Percentiles rank a stretch among this genome's conserved stretches.
Evolutionary conservation across 2,113 vertebrate species (phyloP).

Genomic region (Heterocephalus glaber): DNA sequence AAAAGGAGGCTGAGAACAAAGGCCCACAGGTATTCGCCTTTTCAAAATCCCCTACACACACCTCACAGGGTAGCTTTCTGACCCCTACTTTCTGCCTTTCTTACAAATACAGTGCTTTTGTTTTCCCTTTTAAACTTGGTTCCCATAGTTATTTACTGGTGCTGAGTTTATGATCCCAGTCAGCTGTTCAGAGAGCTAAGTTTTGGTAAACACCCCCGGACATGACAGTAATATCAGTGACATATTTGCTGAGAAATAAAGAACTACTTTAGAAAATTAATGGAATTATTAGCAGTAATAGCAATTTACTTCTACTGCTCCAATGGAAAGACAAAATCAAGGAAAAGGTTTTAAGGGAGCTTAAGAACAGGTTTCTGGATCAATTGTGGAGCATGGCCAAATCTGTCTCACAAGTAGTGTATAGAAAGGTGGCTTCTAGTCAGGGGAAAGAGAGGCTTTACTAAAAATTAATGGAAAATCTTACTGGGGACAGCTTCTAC

Average conservation of each 20-base stretch:
- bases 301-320: not conserved
- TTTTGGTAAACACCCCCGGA: no score
- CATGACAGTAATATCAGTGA: not conserved
- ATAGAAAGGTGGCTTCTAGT: no score
- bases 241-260: not conserved
- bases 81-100: not conserved
- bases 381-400: not conserved
- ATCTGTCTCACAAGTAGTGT: not conserved
- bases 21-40: not conserved
- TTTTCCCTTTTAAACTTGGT: no score
- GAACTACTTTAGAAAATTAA: not conserved
- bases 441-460: no score
- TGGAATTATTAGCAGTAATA: not conserved
- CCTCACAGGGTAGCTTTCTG: not conserved
- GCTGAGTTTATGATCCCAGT: no score
- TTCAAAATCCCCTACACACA: not conserved
- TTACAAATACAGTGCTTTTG: not conserved
- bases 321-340: not conserved
- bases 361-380: not conserved
- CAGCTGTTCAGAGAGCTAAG: no score
- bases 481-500: no score
- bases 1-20: not conserved
- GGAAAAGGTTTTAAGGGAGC: not conserved
- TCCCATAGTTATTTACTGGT: no score
- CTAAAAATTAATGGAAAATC: no score